Percentiles rank a stretch among this genome's conserved stretches.
Evolutionary conservation across 2,797 vertebrate genomes (phyloP).

Genomic region (Menidia menidia): DNA sequence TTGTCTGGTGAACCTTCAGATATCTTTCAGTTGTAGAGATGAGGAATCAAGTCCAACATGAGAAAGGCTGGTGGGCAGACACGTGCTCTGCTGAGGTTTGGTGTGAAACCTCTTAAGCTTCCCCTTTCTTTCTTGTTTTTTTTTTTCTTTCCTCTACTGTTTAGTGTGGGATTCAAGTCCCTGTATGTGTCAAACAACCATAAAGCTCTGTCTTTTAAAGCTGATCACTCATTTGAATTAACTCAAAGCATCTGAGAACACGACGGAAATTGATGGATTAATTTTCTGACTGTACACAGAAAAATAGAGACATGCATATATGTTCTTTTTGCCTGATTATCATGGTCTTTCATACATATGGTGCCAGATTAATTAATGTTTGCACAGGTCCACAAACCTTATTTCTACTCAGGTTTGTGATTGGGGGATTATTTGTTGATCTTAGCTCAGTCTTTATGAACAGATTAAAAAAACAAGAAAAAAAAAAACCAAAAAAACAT

Average conservation of each 20-base stretch:
- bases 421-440: too few species aligned
- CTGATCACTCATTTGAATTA: slow-evolving; percentile 26
- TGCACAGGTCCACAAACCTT: too few species aligned
- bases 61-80: slow-evolving; percentile 9
- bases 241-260: slow-evolving; percentile 19
- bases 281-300: not conserved
- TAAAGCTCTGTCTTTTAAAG: not conserved
- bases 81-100: not conserved
- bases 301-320: not conserved
- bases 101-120: slow-evolving; percentile 24
- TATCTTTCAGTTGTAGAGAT: not conserved
- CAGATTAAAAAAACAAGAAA: too few species aligned
- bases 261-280: not conserved
- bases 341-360: not conserved
- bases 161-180: slow-evolving; percentile 1
- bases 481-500: too few species aligned
- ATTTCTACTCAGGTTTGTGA: too few species aligned
- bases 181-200: too few species aligned
- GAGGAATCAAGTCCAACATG: not conserved
- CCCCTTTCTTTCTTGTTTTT: slow-evolving; percentile 8
- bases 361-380: too few species aligned
- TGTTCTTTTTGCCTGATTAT: not conserved
- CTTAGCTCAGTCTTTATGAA: too few species aligned
- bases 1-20: not conserved
- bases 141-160: slow-evolving; percentile 7